Evolutionary conservation across 2,113 vertebrate species (phyloP).

Genomic region (Piaya cayana): DNA sequence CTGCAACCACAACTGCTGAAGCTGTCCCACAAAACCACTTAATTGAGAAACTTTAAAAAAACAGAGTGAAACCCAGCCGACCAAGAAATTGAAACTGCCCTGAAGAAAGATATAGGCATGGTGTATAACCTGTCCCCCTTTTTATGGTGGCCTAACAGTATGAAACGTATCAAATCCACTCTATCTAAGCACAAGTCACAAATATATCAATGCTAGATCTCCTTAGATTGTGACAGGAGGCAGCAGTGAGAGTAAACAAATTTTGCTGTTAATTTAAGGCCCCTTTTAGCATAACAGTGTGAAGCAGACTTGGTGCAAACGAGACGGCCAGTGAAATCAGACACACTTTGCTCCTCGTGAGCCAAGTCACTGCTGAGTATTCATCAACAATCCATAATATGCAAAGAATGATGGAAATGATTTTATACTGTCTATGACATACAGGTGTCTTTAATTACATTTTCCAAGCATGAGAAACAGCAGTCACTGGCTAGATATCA

Average conservation of each 20-base stretch:
- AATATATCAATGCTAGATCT: neutral
- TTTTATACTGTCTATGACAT: neutral
- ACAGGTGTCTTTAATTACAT: slow-evolving; percentile 44
- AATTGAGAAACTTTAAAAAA: neutral
- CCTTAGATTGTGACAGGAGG: neutral
- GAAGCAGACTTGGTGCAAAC: slow-evolving; percentile 15
- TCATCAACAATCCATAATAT: slow-evolving; percentile 17
- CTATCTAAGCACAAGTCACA: neutral
- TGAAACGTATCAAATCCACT: neutral
- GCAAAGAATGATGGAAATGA: neutral
- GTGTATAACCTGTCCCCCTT: neutral
- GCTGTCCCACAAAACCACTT: neutral
- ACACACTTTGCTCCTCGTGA: neutral
- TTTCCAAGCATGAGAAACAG: slow-evolving; percentile 34
- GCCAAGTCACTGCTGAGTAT: slow-evolving; percentile 48
- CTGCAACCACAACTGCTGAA: neutral
- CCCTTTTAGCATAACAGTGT: neutral
- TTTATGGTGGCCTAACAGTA: neutral
- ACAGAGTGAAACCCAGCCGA: neutral
- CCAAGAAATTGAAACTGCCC: neutral
- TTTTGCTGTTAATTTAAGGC: neutral
- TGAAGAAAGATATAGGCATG: neutral
- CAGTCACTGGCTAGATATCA: neutral
- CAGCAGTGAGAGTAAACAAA: neutral
- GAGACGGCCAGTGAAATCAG: neutral